phyloP scores from a whole-genome alignment of 2,113 vertebrate genomes.

The Gyps fulvus region DNA sequence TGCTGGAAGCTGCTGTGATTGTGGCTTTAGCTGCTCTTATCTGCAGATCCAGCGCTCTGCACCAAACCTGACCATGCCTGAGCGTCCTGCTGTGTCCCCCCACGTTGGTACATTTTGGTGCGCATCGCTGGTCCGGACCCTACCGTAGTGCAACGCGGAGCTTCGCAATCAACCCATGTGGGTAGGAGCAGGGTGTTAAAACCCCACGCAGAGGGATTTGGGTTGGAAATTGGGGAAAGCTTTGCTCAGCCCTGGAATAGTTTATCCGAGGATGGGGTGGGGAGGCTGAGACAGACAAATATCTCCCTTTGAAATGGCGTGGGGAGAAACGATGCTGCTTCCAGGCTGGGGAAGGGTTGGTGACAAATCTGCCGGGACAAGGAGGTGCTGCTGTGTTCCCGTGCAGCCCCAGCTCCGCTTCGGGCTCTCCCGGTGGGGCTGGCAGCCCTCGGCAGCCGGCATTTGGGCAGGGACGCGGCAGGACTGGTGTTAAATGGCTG shows the following conservation, averaged over 20 bases:
- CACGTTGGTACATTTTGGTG: background rate
- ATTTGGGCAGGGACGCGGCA: rapidly evolving
- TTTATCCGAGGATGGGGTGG: background rate
- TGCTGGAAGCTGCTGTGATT: rapidly evolving
- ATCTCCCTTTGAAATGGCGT: rapidly evolving
- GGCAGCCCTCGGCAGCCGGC: rapidly evolving
- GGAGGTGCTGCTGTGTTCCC: background rate
- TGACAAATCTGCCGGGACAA: rapidly evolving
- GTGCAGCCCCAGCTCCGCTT: background rate
- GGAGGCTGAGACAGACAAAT: rapidly evolving
- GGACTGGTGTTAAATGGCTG: background rate
- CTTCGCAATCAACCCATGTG: background rate
- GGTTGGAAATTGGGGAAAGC: background rate
- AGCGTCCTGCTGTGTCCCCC: background rate
- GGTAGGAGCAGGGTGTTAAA: background rate
- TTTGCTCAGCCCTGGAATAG: background rate
- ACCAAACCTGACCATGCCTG: rapidly evolving
- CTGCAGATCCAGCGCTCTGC: background rate
- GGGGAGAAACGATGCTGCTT: background rate
- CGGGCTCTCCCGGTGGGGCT: background rate
- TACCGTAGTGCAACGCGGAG: rapidly evolving
- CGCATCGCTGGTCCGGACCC: rapidly evolving
- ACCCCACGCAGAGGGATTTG: background rate
- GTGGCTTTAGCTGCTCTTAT: background rate
- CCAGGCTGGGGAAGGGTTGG: background rate